A percentile compares a stretch with the other conserved stretches of the same genome.
phyloP scores from a whole-genome alignment of 2,797 vertebrate species.

The Oreochromis mossambicus region DNA sequence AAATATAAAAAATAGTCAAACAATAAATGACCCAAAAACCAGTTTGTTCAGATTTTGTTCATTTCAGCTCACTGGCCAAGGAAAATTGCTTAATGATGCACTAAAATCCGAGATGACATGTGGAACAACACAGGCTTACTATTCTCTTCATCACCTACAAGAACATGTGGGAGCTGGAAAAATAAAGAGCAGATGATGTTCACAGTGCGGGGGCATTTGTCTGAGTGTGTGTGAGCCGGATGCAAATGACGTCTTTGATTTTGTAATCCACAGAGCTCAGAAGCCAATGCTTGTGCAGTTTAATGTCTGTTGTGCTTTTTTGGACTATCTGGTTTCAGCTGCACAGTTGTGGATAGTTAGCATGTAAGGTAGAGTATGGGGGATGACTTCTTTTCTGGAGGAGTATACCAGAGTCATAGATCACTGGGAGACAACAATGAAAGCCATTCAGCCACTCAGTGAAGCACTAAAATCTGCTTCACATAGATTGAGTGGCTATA shows the following conservation, averaged over 20 bases:
- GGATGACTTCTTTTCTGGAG: background rate
- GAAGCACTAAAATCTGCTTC: background rate
- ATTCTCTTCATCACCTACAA: constrained; percentile 55
- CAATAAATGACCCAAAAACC: background rate
- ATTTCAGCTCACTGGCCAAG: background rate
- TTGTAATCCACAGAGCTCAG: background rate
- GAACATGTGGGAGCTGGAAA: constrained; percentile 41
- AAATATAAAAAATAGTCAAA: background rate
- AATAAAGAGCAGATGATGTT: constrained; percentile 38
- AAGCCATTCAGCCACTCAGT: constrained; percentile 18
- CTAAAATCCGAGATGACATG: constrained; percentile 5
- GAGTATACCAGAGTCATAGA: constrained; percentile 30
- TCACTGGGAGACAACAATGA: constrained; percentile 38
- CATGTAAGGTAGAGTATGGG: constrained; percentile 12
- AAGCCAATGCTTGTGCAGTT: background rate
- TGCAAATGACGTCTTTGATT: constrained; percentile 2
- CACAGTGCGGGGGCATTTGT: background rate
- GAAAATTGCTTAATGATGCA: background rate
- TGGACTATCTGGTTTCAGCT: constrained; percentile 21
- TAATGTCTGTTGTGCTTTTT: background rate
- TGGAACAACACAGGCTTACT: constrained; percentile 24
- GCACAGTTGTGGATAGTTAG: constrained; percentile 21
- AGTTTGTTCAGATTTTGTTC: background rate
- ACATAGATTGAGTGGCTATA: constrained; percentile 5
- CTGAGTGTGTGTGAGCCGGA: background rate